A percentile compares a stretch with the other conserved stretches of the same genome.
phyloP scores from a whole-genome alignment of 2,113 vertebrate species.

The Okapia johnstoni region DNA sequence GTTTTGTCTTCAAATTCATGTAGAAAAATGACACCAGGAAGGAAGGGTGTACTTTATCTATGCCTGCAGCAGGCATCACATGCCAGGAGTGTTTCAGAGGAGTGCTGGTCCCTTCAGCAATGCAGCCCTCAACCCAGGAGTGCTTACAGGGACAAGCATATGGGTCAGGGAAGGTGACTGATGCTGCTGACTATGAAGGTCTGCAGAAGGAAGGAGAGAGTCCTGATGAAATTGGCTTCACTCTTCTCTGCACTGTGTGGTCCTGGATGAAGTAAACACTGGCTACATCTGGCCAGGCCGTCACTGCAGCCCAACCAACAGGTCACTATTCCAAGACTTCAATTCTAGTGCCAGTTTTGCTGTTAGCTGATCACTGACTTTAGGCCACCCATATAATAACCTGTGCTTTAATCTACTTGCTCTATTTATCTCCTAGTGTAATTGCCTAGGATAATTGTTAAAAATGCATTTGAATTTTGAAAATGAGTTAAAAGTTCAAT shows the following conservation, averaged over 20 bases:
- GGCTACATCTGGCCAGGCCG: neutral
- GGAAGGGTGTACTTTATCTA: neutral
- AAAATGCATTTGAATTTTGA: slow-evolving; percentile 1
- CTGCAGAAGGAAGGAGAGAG: neutral
- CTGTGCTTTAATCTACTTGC: neutral
- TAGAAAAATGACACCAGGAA: neutral
- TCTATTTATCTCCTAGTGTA: neutral
- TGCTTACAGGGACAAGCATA: neutral
- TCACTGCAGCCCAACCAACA: neutral
- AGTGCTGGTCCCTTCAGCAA: neutral
- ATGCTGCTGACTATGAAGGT: neutral
- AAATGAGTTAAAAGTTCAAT: neutral
- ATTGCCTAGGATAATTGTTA: neutral
- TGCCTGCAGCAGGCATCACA: neutral
- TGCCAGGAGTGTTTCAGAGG: too few relatives aligned
- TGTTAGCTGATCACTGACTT: neutral
- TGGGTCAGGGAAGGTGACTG: neutral
- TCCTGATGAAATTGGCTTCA: neutral
- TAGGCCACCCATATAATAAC: neutral
- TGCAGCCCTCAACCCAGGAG: neutral
- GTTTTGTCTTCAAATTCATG: neutral
- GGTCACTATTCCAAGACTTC: neutral
- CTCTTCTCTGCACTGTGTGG: neutral
- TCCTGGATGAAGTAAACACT: neutral
- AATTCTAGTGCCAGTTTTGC: neutral